A percentile compares a stretch with the other conserved stretches of the same genome.
Evolutionary conservation across 2,888 invertebrate species (phyloP).

Genomic region (Tortricodes alternella): DNA sequence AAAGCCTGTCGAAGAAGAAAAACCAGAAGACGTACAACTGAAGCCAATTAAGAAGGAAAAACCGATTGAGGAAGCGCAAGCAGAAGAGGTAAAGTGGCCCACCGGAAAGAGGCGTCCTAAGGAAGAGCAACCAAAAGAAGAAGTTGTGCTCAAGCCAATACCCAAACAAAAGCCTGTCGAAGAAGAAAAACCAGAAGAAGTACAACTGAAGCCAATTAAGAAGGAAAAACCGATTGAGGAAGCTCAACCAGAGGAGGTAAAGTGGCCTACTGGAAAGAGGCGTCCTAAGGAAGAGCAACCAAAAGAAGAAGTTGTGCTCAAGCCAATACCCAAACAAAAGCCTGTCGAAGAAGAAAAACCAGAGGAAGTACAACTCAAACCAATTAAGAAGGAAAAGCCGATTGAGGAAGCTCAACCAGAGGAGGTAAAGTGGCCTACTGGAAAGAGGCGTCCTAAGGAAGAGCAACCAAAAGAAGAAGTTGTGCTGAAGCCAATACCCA

Average conservation of each 20-base stretch:
- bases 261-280: conserved; percentile 50
- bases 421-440: conserved; percentile 45
- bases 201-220: conserved; percentile 45
- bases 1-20: neutral
- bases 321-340: conserved; percentile 54
- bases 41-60: conserved; percentile 36
- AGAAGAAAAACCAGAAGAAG: conserved; percentile 41
- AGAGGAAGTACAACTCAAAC: conserved; percentile 69
- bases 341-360: conserved; percentile 52
- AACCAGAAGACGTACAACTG: conserved; percentile 44
- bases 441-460: conserved; percentile 41
- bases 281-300: conserved; percentile 54
- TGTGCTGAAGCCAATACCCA: conserved; percentile 51
- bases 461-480: conserved; percentile 49
- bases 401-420: conserved; percentile 47
- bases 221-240: conserved; percentile 36
- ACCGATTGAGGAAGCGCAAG: conserved; percentile 35
- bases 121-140: conserved; percentile 4
- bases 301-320: conserved; percentile 61
- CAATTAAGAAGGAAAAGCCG: conserved; percentile 46
- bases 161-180: neutral
- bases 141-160: conserved; percentile 44
- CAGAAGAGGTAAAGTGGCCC: conserved; percentile 7
- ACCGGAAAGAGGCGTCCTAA: conserved; percentile 3
- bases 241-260: conserved; percentile 58